Percentiles rank a stretch among this genome's conserved stretches.
phyloP scores from a whole-genome alignment of 2,888 invertebrate genomes.

The Aleiodes testaceus region DNA sequence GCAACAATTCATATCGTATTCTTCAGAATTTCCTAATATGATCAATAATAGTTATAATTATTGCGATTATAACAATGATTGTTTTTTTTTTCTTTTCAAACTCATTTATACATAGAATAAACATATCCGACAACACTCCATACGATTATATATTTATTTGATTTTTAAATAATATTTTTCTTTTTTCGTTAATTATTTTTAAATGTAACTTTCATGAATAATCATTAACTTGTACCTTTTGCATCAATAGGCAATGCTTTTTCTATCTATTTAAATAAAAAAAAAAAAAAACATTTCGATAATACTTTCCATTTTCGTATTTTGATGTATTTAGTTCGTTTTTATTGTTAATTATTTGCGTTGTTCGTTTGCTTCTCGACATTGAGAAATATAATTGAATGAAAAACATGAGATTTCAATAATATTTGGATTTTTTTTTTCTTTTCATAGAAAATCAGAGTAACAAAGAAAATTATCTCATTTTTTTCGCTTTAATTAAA shows the following conservation, averaged over 20 bases:
- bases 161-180: slow-evolving; percentile 44
- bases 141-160: slow-evolving; percentile 54
- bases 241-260: slow-evolving; percentile 56
- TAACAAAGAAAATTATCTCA: no score
- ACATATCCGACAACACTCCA: slow-evolving; percentile 58
- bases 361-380: slow-evolving; percentile 23
- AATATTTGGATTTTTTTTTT: no score
- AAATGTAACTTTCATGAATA: slow-evolving; percentile 37
- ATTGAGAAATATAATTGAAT: slow-evolving; percentile 16
- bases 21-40: slow-evolving; percentile 36
- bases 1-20: slow-evolving; percentile 58
- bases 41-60: slow-evolving; percentile 1
- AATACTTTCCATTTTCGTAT: slow-evolving; percentile 60
- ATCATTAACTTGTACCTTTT: slow-evolving; percentile 53
- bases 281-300: slow-evolving; percentile 55
- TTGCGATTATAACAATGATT: slow-evolving; percentile 12
- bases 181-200: slow-evolving; percentile 41
- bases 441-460: no score
- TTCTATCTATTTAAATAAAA: slow-evolving; percentile 53
- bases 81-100: background rate
- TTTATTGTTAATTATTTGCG: slow-evolving; percentile 24
- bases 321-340: slow-evolving; percentile 43
- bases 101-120: slow-evolving; percentile 45
- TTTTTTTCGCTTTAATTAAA: no score
- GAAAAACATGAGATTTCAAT: no score